A percentile compares a stretch with the other conserved stretches of the same genome.
These are phyloP conservation scores for Dendrocincla fuliginosa DNA, from an alignment of 2,797 vertebrate genomes.

Conservation along the genomic window DNA sequence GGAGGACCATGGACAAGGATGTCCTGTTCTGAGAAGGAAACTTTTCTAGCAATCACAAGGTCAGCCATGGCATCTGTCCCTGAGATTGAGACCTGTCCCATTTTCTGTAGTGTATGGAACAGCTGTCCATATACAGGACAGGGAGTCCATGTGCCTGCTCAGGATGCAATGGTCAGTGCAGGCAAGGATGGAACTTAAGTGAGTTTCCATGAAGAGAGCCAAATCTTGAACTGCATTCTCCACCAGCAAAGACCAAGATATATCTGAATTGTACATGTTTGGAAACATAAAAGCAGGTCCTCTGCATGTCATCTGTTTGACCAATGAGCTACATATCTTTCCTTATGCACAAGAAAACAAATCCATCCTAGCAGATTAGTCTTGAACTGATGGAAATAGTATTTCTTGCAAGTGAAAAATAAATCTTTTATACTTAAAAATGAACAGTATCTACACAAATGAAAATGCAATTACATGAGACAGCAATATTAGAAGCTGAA, in stretches of 20 bases:
- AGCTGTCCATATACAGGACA: not conserved
- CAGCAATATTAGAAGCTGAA: not conserved
- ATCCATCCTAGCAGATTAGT: not conserved
- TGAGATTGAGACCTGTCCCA: not conserved
- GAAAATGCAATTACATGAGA: not conserved
- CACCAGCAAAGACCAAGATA: not conserved
- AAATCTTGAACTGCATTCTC: not conserved
- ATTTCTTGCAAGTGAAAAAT: not conserved
- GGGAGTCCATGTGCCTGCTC: not conserved
- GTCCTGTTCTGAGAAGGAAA: not conserved
- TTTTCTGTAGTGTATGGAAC: not conserved
- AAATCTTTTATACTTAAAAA: not conserved
- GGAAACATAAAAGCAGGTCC: not conserved
- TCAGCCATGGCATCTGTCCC: not conserved
- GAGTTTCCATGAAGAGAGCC: not conserved
- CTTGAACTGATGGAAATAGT: not conserved
- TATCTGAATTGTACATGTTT: not conserved
- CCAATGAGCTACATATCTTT: not conserved
- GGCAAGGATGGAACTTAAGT: not conserved
- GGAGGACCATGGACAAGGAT: not conserved
- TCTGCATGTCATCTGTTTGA: not conserved
- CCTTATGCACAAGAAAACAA: not conserved
- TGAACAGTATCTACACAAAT: not conserved
- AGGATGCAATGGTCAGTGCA: not conserved
- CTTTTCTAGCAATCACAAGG: not conserved